phyloP scores from a whole-genome alignment of 1,140 invertebrate genomes.

The Yoshiicerus persimilis region DNA sequence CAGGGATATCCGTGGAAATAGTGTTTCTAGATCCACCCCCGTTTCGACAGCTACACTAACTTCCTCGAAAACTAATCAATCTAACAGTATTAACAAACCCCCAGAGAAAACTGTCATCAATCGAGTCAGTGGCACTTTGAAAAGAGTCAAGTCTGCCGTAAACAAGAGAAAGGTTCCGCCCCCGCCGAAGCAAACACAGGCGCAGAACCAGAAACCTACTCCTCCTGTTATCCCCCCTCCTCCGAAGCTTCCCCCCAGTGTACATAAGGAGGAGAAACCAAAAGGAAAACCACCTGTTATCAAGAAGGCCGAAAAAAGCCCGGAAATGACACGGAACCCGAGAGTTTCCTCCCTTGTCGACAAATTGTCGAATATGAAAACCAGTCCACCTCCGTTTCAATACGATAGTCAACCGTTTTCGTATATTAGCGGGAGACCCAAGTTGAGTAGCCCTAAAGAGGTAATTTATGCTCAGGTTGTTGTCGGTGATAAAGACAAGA shows the following conservation, averaged over 20 bases:
- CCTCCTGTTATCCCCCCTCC: not conserved
- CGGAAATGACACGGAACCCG: not conserved
- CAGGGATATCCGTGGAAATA: not conserved
- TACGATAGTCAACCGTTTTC: slow-evolving; percentile 75
- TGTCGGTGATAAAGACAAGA: slow-evolving; percentile 59
- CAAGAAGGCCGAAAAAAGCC: not conserved
- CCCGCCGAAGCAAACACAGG: not conserved
- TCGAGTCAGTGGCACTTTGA: slow-evolving; percentile 7
- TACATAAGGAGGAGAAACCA: not conserved
- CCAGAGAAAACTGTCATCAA: not conserved
- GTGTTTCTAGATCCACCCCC: not conserved
- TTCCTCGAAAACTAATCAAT: not conserved
- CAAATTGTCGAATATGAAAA: slow-evolving; percentile 29
- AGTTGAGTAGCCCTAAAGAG: slow-evolving; percentile 35
- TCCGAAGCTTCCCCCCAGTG: not conserved
- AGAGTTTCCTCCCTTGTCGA: slow-evolving; percentile 33
- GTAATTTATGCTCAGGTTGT: slow-evolving; percentile 77
- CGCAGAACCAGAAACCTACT: not conserved
- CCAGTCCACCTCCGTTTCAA: slow-evolving; percentile 48
- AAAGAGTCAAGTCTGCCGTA: not conserved
- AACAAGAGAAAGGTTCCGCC: not conserved
- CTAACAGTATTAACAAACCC: not conserved
- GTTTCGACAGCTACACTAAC: not conserved
- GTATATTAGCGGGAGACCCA: slow-evolving; percentile 58
- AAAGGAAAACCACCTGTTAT: not conserved